Conservation (phyloP, 2,888 invertebrate genomes). For the Syritta pipiens region DNA sequence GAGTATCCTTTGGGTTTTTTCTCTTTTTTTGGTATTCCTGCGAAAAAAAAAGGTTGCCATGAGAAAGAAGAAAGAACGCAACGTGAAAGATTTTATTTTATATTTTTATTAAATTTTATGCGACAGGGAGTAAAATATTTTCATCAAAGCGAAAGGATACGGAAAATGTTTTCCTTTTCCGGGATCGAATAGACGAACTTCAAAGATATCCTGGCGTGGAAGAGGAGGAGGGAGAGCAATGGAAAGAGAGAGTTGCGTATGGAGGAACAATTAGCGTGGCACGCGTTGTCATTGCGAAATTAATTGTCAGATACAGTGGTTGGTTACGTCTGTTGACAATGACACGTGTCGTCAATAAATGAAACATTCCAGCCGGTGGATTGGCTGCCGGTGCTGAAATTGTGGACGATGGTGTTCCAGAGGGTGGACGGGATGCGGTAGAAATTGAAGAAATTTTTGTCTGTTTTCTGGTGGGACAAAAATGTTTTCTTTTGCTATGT, state of each 20-base stretch:
- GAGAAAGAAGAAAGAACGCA: conserved; percentile 1
- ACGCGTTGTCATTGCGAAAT: conserved; percentile 40
- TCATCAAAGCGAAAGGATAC: conserved; percentile 15
- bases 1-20: too few relatives aligned
- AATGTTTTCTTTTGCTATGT: too few relatives aligned
- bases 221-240: neutral
- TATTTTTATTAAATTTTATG: conserved; percentile 55
- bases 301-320: conserved; percentile 32
- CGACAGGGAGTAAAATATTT: conserved; percentile 19
- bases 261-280: conserved; percentile 35
- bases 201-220: neutral
- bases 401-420: too few relatives aligned
- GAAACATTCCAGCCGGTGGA: conserved; percentile 15
- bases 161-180: neutral
- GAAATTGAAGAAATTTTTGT: too few relatives aligned
- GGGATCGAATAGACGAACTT: neutral
- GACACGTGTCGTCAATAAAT: conserved; percentile 32
- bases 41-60: conserved; percentile 20
- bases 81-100: conserved; percentile 12
- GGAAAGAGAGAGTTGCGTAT: too few relatives aligned
- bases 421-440: too few relatives aligned
- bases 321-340: conserved; percentile 11
- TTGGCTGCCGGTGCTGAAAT: too few relatives aligned
- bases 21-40: too few relatives aligned
- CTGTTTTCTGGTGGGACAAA: too few relatives aligned